phyloP scores from a whole-genome alignment of 2,113 vertebrate species.

The Pipra filicauda region DNA sequence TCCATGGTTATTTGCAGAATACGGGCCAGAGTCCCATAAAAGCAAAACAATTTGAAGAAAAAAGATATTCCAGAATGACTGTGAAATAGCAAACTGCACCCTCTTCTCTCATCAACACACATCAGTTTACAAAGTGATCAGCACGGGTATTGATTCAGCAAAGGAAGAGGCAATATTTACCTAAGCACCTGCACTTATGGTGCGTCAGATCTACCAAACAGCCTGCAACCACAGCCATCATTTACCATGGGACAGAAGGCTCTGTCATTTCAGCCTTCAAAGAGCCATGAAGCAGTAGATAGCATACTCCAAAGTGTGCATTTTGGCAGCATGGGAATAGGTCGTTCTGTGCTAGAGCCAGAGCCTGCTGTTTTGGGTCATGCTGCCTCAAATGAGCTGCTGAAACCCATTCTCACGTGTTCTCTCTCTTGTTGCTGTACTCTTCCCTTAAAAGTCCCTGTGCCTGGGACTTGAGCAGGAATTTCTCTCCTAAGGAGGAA shows the following conservation, averaged over 20 bases:
- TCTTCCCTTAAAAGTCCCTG: background rate
- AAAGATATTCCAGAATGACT: constrained; percentile 47
- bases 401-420: background rate
- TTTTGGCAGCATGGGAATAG: constrained; percentile 35
- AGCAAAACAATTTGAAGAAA: constrained; percentile 41
- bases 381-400: background rate
- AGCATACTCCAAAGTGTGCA: background rate
- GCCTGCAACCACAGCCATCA: background rate
- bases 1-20: constrained; percentile 45
- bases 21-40: constrained; percentile 33
- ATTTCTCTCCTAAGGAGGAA: background rate
- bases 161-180: constrained; percentile 49
- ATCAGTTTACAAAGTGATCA: constrained; percentile 30
- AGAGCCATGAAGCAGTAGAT: constrained; percentile 1
- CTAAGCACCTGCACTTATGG: constrained; percentile 35
- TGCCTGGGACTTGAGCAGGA: background rate
- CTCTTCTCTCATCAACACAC: constrained; percentile 37
- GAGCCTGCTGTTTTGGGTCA: constrained; percentile 10
- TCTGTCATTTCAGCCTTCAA: constrained; percentile 7
- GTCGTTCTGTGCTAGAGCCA: background rate
- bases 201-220: constrained; percentile 6
- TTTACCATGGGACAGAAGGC: background rate
- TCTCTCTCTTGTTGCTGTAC: background rate
- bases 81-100: constrained; percentile 38
- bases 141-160: constrained; percentile 1